Evolutionary conservation across 2,888 invertebrate species (phyloP).

Genomic region (Phragmatobia fuliginosa): DNA sequence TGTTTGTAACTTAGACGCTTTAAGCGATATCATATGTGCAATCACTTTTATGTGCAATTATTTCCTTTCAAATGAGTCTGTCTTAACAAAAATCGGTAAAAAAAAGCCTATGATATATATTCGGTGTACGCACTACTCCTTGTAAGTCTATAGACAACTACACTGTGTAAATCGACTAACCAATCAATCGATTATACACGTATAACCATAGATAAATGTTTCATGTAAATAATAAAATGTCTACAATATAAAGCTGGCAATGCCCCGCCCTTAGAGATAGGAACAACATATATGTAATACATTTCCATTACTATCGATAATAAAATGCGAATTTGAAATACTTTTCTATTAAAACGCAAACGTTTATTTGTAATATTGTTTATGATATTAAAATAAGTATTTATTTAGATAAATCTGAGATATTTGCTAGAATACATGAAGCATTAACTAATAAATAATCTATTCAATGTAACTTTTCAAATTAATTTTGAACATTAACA

Average conservation of each 20-base stretch:
- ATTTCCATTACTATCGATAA: constrained; percentile 58
- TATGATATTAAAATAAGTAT: constrained; percentile 81
- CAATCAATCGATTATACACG: constrained; percentile 1
- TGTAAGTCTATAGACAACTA: neutral
- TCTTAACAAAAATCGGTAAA: neutral
- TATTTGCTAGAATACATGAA: constrained; percentile 40
- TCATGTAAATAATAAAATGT: constrained; percentile 35
- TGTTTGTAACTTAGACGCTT: neutral
- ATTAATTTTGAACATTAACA: neutral
- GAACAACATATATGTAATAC: constrained; percentile 52
- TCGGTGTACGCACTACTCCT: neutral
- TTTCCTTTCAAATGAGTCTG: neutral
- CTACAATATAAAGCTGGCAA: constrained; percentile 20
- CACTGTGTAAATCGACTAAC: constrained; percentile 4
- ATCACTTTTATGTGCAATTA: neutral
- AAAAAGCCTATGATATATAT: neutral
- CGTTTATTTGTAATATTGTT: constrained; percentile 72
- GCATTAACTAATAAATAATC: neutral
- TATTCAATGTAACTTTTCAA: neutral
- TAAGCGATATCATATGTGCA: neutral
- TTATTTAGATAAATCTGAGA: constrained; percentile 75
- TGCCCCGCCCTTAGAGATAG: constrained; percentile 37
- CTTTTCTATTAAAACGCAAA: constrained; percentile 50
- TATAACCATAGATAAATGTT: constrained; percentile 9
- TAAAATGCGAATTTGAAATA: constrained; percentile 49